phyloP scores from a whole-genome alignment of 53 echinoderm and acorn worm genomes.

The Henricia sp. region DNA sequence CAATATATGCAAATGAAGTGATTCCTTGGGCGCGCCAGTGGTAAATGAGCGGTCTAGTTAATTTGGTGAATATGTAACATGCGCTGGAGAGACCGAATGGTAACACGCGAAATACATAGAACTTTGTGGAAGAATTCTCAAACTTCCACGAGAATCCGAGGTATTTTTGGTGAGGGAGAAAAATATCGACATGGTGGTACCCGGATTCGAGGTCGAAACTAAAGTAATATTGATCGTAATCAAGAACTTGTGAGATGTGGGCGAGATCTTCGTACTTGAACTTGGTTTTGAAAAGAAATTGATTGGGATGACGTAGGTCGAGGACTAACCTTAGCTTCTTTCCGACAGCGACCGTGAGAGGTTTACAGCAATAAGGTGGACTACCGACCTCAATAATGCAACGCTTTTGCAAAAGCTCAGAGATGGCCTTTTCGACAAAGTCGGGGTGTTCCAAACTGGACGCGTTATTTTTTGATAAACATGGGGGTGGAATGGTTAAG shows the following conservation, averaged over 20 bases:
- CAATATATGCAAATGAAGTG: conserved; percentile 33
- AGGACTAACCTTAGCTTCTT: conserved; percentile 43
- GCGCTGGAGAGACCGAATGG: conserved; percentile 38
- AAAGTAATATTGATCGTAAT: conserved; percentile 38
- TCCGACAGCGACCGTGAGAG: conserved; percentile 36
- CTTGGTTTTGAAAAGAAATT: conserved; percentile 46
- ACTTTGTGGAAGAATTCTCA: background rate
- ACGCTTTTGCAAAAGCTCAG: background rate
- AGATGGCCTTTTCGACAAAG: conserved; percentile 22
- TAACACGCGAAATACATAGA: conserved; percentile 39
- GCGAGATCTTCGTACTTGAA: conserved; percentile 63
- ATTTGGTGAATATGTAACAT: conserved; percentile 51
- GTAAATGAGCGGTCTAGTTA: conserved; percentile 45
- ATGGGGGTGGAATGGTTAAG: background rate
- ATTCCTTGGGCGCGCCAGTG: conserved; percentile 55
- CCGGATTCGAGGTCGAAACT: conserved; percentile 58
- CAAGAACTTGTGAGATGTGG: conserved; percentile 47
- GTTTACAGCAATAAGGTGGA: conserved; percentile 46
- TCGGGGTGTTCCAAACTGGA: conserved; percentile 33
- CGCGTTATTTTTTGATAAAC: background rate
- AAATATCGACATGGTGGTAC: conserved; percentile 38
- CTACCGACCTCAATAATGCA: background rate
- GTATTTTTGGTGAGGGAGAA: conserved; percentile 43
- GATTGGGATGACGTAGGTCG: conserved; percentile 51
- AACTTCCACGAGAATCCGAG: conserved; percentile 56